Evolutionary conservation across 2,888 invertebrate genomes (phyloP).

Genomic region (Carcina quercana): DNA sequence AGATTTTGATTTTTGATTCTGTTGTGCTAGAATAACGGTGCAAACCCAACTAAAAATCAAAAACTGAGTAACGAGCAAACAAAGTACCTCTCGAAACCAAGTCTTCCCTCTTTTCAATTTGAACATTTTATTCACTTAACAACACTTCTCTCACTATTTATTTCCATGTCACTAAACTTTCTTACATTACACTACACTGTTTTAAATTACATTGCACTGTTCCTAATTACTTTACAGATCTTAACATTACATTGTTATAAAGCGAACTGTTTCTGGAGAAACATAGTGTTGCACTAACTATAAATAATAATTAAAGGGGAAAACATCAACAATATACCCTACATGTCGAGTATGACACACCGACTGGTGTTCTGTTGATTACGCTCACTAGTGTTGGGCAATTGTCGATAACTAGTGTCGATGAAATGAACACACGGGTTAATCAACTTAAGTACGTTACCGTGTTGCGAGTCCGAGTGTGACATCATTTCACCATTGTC

Average conservation of each 20-base stretch:
- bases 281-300: no score
- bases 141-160: not conserved
- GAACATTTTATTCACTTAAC: slow-evolving; percentile 29
- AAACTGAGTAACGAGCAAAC: no score
- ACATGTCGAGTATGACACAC: no score
- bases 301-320: no score
- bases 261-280: no score
- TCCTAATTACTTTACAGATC: not conserved
- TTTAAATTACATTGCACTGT: not conserved
- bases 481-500: no score
- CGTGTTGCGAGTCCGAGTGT: no score
- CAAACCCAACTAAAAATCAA: not conserved
- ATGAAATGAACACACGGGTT: not conserved
- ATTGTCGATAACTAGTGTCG: not conserved
- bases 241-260: not conserved
- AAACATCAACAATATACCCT: no score
- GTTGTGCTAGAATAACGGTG: not conserved
- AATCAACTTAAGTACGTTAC: no score
- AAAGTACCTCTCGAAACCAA: slow-evolving; percentile 51
- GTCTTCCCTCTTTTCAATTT: slow-evolving; percentile 49
- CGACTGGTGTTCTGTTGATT: no score
- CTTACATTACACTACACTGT: not conserved
- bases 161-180: not conserved
- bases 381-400: not conserved
- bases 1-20: no score